These are phyloP conservation scores for Rhabdophis nuchalis DNA, from an alignment of 2,797 vertebrate genomes.

Conservation along the genomic window DNA sequence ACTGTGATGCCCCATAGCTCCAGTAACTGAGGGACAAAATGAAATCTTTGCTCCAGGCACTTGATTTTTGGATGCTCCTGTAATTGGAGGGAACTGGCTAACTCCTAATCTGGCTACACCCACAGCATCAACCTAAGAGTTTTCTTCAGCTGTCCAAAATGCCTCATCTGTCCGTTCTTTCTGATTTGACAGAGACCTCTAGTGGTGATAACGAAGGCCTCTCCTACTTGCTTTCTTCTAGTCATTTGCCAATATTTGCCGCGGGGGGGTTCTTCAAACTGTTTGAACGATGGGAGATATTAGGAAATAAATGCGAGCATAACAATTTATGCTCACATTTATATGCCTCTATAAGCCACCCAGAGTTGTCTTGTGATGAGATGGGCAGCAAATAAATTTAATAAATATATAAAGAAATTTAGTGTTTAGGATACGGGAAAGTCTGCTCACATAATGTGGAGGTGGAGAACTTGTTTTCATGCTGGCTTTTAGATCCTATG, in stretches of 20 bases:
- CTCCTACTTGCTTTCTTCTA: background rate
- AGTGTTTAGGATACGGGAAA: background rate
- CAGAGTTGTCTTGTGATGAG: background rate
- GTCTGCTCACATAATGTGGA: background rate
- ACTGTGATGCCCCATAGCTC: background rate
- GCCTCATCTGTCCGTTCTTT: background rate
- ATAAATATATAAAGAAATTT: background rate
- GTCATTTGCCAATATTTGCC: background rate
- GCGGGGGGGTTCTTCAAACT: background rate
- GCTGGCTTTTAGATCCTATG: background rate
- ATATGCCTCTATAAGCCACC: background rate
- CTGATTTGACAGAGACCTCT: constrained; percentile 6
- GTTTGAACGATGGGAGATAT: background rate
- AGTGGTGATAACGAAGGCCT: background rate
- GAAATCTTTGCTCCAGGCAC: background rate
- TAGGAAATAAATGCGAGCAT: background rate
- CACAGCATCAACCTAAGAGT: background rate
- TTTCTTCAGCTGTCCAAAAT: background rate
- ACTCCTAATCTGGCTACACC: background rate
- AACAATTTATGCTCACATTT: background rate
- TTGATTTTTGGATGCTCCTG: background rate
- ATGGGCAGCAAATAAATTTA: background rate
- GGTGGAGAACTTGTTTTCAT: background rate
- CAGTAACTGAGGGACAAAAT: background rate
- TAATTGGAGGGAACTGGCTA: background rate